Evolutionary conservation across 2,888 invertebrate species (phyloP), one percentile per base, ranked within the genome.

Genomic region (Colletes collaris): DNA sequence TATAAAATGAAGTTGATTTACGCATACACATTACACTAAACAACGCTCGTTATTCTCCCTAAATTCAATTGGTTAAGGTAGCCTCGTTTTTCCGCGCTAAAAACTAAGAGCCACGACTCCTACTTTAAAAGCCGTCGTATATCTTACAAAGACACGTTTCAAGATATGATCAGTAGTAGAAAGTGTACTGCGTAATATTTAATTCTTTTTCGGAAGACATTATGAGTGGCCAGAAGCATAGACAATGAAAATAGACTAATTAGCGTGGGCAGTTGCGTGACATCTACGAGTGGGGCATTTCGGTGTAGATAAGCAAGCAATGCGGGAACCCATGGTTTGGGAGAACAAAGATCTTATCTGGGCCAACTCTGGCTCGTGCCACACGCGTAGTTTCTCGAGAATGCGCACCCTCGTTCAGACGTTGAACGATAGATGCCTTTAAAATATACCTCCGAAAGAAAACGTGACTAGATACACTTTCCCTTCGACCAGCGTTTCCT

Each of bases 241-340:
- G 77, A 76, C 69, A 78, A 87, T 87, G 88, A 89, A 90, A 86
- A 89, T 85, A 80, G 84, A 83, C 76, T 86, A 89, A 91, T 91
- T 90, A 91, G 83, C 84, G 86, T 89, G 87, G 85, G 87, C 81
- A 87, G 79, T 81, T 78, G 86, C 89, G 87, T 89, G 88, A 90
- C 89, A 89, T 87, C 84, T 87, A 82, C 88, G 86, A 87, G 87
- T 86, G 82, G 82, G 79, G 79, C 84, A 68, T 63, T 68, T 72
- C 62, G 56, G 40, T 59, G 58, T 19, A 67, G 69, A 65, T 65
- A 72, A 46, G 44, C 56, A 35, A 65, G 52, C 52, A 44, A 69
- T 66, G 67, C 69, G 67, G 69, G 75, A 67, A 44, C 52, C 52
- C 55, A 44, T 59, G 58, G 55, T 56, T 58, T 70, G 59, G 76